Evolutionary conservation across 2,113 vertebrate species (phyloP), one percentile per base, ranked within the genome.

Genomic region (Todiramphus chloris): DNA sequence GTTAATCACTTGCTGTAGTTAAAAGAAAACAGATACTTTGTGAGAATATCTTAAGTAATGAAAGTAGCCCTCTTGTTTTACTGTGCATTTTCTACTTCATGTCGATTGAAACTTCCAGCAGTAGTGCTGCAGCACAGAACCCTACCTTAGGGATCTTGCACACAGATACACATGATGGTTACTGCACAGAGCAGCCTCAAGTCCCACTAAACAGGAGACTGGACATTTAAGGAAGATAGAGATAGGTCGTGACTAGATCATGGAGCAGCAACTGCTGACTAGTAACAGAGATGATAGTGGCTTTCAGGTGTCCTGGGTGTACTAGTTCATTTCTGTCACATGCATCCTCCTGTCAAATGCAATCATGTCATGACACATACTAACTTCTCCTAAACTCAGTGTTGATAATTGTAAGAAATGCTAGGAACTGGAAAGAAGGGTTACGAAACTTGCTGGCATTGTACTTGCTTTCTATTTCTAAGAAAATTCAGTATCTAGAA

Each of bases 161-260:
- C 21, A 18, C 17, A 10, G 21, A 50, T 56, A 33, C 10, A n/a
- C 0, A 0, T 9, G 83, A 1, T 21, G 9, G 44, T 35, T 48
- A 21, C 43, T 87, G 60, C 35, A 44, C 31, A 44, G 27, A 35
- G 33, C 76, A 89, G 43, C 31, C 31, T 51, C 9, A 37, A 73
- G 15, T 43, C 59, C 44, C 43, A 28, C 4, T 15, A 53, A 31
- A 43, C 4, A 11, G 31, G 8, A n/a, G 35, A 23, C 7, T 16
- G 46, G 31, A 41, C 10, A 1, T 5, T 5, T 67, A 5, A 75
- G 31, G 56, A 35, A 15, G 7, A 2, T 25, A 25, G 25, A 46
- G 4, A 16, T 10, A 9, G 2, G 10, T 4, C 21, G 3, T 31
- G 13, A n/a, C 4, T 8, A 35, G 23, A 35, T 48, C 23, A 27